Conservation (phyloP, 2,113 vertebrate species). For the Pagrus major region DNA sequence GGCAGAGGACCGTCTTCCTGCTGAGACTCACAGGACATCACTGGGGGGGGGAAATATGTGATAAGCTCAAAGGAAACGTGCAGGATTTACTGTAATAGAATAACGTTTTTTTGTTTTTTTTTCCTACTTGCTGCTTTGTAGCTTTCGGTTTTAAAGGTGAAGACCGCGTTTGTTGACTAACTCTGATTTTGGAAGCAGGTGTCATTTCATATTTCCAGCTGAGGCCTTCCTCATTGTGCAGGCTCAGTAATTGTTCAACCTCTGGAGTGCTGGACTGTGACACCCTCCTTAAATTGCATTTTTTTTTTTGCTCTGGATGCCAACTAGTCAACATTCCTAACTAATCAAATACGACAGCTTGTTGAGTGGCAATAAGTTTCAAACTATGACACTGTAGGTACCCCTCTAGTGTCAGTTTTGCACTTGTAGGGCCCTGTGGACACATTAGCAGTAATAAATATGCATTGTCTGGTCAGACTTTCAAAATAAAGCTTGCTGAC, state of each 20-base stretch:
- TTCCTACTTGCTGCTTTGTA: conserved; percentile 1
- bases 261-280: background rate
- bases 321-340: too few relatives aligned
- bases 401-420: too few relatives aligned
- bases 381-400: too few relatives aligned
- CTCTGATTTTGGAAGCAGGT: conserved; percentile 7
- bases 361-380: too few relatives aligned
- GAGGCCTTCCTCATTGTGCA: background rate
- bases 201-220: conserved; percentile 28
- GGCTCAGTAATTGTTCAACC: background rate
- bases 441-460: too few relatives aligned
- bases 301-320: background rate
- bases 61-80: conserved; percentile 48
- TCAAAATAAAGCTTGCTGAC: too few relatives aligned
- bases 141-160: conserved; percentile 12
- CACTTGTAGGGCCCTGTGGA: too few relatives aligned
- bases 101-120: conserved; percentile 4
- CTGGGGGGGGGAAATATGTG: conserved; percentile 10
- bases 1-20: conserved; percentile 24
- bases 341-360: too few relatives aligned
- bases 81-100: conserved; percentile 41
- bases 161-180: conserved; percentile 17
- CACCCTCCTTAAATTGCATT: too few relatives aligned
- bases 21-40: conserved; percentile 43
- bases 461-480: too few relatives aligned